Evolutionary conservation across 1,140 invertebrate species (phyloP), one percentile per base, ranked within the genome.

Genomic region (Hirudo medicinalis): DNA sequence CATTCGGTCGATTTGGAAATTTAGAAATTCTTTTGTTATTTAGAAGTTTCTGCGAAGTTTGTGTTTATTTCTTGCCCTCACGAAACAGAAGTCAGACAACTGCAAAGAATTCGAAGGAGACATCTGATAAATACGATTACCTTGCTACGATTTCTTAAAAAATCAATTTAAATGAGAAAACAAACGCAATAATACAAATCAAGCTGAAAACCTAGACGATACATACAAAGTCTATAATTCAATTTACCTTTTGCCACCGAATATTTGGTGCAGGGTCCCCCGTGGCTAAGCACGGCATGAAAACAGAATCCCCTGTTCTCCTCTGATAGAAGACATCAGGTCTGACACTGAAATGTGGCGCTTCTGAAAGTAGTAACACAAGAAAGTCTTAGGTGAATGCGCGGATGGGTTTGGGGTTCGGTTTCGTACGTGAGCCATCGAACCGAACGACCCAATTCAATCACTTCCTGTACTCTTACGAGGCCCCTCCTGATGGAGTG

Each of bases 241-340:
- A 17, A 77, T 83, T 82, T 85, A 94, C 92, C 80, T 91, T 88
- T 79, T 91, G 89, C 93, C 93, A 97, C 76, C 88, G 88, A 75
- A 96, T 90, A 53, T 85, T 87, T 3, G 92, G 92, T 77, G 88
- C 89, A 79, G 94, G 91, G 20, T 91, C 93, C 57, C 92, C 93
- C 77, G 91, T 89, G 55, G 91, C 93, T 72, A 91, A 90, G 83
- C 94, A 97, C 75, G 90, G 89, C 88, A 97, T 91, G 0, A 79
- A 80, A 0, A 86, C 83, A 36, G 74, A 68, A n/a, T 80, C 72
- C 27, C 69, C 75, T 29, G 76, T 74, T 17, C 74, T 71, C 54
- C 73, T 72, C 63, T 82, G 79, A 72, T 84, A 84, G 20, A 77
- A 76, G n/a, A 77, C 73, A 49, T 79, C 75, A 20, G 83, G 83